phyloP scores from a whole-genome alignment of 1,140 invertebrate species.

The Drosophila burlai region DNA sequence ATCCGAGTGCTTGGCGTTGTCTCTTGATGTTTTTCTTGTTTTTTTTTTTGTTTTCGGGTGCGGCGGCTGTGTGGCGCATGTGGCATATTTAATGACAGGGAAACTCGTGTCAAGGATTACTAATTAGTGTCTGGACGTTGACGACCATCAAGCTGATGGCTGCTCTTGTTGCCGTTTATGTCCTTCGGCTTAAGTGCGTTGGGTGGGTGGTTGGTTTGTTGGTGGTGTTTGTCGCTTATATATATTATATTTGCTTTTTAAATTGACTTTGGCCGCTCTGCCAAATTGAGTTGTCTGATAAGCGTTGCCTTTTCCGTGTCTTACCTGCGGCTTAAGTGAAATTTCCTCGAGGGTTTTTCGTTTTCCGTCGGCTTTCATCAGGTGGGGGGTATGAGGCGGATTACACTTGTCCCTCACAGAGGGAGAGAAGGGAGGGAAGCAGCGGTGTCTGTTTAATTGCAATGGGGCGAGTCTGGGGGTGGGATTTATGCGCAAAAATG shows the following conservation, averaged over 20 bases:
- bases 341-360: slow-evolving; percentile 35
- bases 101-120: slow-evolving; percentile 82
- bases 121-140: slow-evolving; percentile 82
- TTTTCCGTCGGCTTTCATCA: neutral
- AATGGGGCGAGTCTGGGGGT: slow-evolving; percentile 7
- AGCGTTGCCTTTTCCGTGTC: slow-evolving; percentile 50
- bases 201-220: too few relatives aligned
- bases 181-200: slow-evolving; percentile 63
- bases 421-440: neutral
- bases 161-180: slow-evolving; percentile 56
- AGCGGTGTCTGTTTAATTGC: slow-evolving; percentile 66
- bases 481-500: slow-evolving; percentile 16
- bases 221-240: slow-evolving; percentile 27
- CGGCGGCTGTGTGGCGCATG: slow-evolving; percentile 45
- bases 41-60: slow-evolving; percentile 10
- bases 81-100: slow-evolving; percentile 79
- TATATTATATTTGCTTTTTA: slow-evolving; percentile 80
- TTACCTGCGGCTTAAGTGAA: slow-evolving; percentile 80
- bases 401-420: slow-evolving; percentile 22
- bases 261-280: slow-evolving; percentile 71
- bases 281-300: slow-evolving; percentile 79
- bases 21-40: neutral
- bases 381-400: neutral
- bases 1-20: slow-evolving; percentile 5
- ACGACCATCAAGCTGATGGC: slow-evolving; percentile 41